These are phyloP conservation scores for Ooceraea biroi DNA, from an alignment of 1,140 invertebrate species.

Conservation along the genomic window DNA sequence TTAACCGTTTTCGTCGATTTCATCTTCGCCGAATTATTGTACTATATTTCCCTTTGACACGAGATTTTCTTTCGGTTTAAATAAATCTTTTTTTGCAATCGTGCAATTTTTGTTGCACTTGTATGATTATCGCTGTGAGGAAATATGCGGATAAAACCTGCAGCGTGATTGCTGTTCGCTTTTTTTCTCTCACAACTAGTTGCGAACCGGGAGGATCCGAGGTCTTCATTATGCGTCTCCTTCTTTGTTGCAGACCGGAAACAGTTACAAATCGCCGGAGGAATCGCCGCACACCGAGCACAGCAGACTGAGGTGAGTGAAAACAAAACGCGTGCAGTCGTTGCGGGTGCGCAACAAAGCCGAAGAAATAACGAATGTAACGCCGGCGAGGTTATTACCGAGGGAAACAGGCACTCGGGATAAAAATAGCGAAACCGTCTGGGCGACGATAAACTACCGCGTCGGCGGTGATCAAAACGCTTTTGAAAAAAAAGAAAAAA, in stretches of 20 bases:
- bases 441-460: neutral
- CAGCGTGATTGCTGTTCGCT: neutral
- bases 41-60: conserved; percentile 8
- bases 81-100: neutral
- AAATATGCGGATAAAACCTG: conserved; percentile 7
- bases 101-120: neutral
- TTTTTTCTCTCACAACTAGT: conserved; percentile 21
- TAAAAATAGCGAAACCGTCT: conserved; percentile 30
- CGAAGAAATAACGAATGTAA: conserved; percentile 55
- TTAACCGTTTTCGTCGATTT: neutral
- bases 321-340: conserved; percentile 23
- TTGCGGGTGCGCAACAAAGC: conserved; percentile 36
- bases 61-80: conserved; percentile 3
- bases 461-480: neutral
- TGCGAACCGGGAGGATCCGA: conserved; percentile 16
- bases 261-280: conserved; percentile 82
- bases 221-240: conserved; percentile 38
- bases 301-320: conserved; percentile 83
- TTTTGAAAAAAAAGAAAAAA: neutral
- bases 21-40: neutral
- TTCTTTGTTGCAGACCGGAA: conserved; percentile 82
- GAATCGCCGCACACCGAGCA: conserved; percentile 80
- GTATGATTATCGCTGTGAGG: neutral
- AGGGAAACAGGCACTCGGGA: conserved; percentile 26
- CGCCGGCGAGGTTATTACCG: conserved; percentile 35